Conservation (phyloP, 2,797 vertebrate species). For the Hyperoplus immaculatus region DNA sequence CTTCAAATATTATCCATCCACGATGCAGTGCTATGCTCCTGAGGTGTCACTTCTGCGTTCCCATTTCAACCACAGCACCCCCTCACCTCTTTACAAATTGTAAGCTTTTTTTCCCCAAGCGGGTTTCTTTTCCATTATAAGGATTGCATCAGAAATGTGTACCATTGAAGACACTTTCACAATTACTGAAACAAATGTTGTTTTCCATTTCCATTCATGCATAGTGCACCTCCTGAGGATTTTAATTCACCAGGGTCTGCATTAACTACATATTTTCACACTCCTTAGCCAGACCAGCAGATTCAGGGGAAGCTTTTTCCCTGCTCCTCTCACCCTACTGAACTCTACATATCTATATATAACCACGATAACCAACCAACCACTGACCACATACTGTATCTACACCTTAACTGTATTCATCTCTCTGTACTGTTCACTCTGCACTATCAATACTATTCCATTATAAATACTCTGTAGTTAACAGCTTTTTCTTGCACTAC, state of each 20-base stretch:
- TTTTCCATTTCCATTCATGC: neutral
- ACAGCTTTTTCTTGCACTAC: no score
- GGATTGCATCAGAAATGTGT: neutral
- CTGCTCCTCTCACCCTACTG: no score
- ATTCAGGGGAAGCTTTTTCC: no score
- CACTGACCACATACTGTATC: no score
- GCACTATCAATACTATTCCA: no score
- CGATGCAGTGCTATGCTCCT: slow-evolving; percentile 41
- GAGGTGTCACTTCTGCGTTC: slow-evolving; percentile 36
- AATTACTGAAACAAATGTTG: neutral
- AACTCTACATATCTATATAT: no score
- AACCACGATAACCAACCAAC: no score
- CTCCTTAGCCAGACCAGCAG: neutral
- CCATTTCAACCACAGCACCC: slow-evolving; percentile 19
- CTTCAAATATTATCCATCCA: slow-evolving; percentile 49
- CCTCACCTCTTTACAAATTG: slow-evolving; percentile 10
- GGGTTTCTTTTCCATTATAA: neutral
- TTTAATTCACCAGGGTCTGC: slow-evolving; percentile 1
- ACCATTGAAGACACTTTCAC: neutral
- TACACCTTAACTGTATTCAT: no score
- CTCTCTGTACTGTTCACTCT: no score
- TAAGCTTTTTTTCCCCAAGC: neutral
- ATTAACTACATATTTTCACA: neutral
- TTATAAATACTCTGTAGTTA: no score
- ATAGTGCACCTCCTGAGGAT: neutral